These are phyloP conservation scores for Diuraphis noxia DNA, from an alignment of 1,140 invertebrate species.

Conservation along the genomic window DNA sequence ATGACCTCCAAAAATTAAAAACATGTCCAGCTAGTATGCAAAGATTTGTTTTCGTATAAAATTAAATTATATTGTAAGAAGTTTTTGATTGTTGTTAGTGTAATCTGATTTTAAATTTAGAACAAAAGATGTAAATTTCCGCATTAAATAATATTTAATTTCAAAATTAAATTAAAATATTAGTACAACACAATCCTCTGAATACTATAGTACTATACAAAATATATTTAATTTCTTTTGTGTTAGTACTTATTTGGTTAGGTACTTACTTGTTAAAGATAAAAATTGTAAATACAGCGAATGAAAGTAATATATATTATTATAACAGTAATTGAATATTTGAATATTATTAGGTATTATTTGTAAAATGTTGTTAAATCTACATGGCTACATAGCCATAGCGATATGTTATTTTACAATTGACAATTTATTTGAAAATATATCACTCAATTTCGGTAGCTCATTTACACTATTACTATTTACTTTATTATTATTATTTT, in stretches of 20 bases:
- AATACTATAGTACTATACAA: too few relatives aligned
- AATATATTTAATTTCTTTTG: too few relatives aligned
- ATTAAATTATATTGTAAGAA: background rate
- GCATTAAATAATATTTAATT: background rate
- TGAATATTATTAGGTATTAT: too few relatives aligned
- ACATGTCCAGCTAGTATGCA: background rate
- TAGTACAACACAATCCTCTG: background rate
- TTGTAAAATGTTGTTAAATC: too few relatives aligned
- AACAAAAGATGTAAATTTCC: constrained; percentile 19
- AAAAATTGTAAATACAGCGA: background rate
- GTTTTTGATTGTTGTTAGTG: background rate
- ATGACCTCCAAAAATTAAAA: constrained; percentile 18
- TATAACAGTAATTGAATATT: too few relatives aligned
- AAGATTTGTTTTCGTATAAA: background rate
- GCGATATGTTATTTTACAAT: too few relatives aligned
- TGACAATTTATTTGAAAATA: too few relatives aligned
- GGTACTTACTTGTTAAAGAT: background rate
- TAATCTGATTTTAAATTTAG: constrained; percentile 16
- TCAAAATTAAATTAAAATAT: background rate
- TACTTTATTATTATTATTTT: too few relatives aligned
- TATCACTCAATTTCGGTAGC: too few relatives aligned
- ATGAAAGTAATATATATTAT: background rate
- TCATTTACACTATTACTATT: too few relatives aligned
- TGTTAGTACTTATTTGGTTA: background rate
- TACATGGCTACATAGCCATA: too few relatives aligned